Evolutionary conservation across 2,888 invertebrate species (phyloP).

Genomic region (Abscondita cerata): DNA sequence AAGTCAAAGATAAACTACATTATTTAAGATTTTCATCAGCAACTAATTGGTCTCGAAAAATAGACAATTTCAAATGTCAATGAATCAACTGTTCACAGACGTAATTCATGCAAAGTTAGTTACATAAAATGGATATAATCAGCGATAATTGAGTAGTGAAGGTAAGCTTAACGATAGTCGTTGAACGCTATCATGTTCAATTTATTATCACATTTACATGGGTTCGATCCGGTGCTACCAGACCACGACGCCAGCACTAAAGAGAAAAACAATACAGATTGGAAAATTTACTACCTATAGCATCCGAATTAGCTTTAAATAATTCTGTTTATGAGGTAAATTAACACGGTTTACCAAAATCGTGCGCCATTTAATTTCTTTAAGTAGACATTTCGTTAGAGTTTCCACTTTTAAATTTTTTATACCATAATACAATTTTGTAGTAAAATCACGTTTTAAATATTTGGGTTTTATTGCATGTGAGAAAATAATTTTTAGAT

Average conservation of each 20-base stretch:
- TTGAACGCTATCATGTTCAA: constrained; percentile 32
- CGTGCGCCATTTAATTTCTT: not conserved
- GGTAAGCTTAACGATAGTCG: constrained; percentile 32
- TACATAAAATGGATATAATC: constrained; percentile 10
- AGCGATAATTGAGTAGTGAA: constrained; percentile 30
- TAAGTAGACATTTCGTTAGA: no score
- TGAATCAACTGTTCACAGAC: not conserved
- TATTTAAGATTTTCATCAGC: no score
- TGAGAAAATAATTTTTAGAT: no score
- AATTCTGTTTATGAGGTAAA: constrained; percentile 1
- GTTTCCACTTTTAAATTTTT: no score
- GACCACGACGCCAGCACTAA: constrained; percentile 19
- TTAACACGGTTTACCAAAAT: constrained; percentile 6
- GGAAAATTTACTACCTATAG: constrained; percentile 17
- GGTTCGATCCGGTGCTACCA: constrained; percentile 20
- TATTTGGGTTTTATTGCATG: no score
- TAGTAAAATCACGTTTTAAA: no score
- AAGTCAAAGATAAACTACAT: no score
- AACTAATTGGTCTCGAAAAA: no score
- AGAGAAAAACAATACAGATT: constrained; percentile 19
- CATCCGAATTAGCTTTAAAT: constrained; percentile 11
- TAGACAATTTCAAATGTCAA: no score
- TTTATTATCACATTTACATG: constrained; percentile 30
- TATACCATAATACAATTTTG: no score
- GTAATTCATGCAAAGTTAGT: constrained; percentile 3